Base-by-base conservation (phyloP, 2,888 invertebrate species). In the Drosophila koepferae region DNA sequence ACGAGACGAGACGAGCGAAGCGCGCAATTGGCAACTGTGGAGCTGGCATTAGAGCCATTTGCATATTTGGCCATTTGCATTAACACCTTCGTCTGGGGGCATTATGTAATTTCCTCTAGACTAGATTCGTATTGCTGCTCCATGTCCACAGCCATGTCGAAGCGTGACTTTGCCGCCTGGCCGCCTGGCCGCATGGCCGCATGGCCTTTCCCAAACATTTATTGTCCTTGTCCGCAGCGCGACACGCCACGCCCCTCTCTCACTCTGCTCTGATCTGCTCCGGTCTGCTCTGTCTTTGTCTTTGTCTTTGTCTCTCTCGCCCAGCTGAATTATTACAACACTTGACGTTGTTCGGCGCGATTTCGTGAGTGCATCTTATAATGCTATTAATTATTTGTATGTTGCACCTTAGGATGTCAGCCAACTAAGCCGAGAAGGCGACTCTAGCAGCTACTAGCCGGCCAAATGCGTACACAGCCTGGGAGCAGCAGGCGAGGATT, bases 291-390 rank as follows among this genome's bases (percentile, higher is more conserved):
- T 20, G 9, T 31, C 48, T 48, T 38, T 38, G 38, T 38, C 28
- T 28, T 20, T 20, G 9, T 31, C 48, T 48, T 38, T 40, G 38
- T 40, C 28, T 28, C 28, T 3, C n/a, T 31, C 7, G 20, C 20
- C 36, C 54, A 66, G 66, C 81, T 90, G 86, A 90, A 86, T 91
- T 91, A 90, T 91, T 91, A 90, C 91, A 91, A 81, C 83, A 85
- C 77, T 75, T 74, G 76, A 74, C 90, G 90, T 89, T 91, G 90
- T 89, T 91, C 86, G 85, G 82, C 82, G 89, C 87, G 91, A 92
- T 92, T 92, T 92, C 92, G 92, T 92, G 92, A 92, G 92, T 92
- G 92, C 92, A 92, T 92, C 92, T 92, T 92, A 92, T 92, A 92
- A 92, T 92, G 91, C 92, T 92, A 92, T 92, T 92, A 92, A 92